Conservation (phyloP, 2,888 invertebrate genomes). For the Cephus spinipes region DNA sequence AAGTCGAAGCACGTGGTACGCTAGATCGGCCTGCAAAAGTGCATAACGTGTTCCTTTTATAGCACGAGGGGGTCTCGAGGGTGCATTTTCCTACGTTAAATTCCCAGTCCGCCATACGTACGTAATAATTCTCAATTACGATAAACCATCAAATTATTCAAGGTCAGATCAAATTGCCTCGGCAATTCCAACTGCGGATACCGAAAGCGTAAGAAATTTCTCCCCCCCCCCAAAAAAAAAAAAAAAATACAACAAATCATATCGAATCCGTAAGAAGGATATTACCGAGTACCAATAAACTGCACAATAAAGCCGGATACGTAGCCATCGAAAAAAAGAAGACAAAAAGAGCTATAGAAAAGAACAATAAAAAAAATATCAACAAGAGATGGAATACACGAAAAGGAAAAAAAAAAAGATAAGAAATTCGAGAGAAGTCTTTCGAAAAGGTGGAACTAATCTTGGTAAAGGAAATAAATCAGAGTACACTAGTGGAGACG, state of each 20-base stretch:
- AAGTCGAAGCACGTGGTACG: constrained; percentile 31
- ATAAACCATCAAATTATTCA: background rate
- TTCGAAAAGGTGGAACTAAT: background rate
- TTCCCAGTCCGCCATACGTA: background rate
- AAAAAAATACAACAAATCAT: background rate
- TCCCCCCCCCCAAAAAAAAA: too few species aligned
- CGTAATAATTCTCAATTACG: background rate
- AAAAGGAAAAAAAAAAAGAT: background rate
- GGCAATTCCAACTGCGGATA: background rate
- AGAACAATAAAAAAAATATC: constrained; percentile 21
- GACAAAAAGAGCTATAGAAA: too few species aligned
- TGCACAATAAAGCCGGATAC: too few species aligned
- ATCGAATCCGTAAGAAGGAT: constrained; percentile 13
- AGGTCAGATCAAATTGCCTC: background rate
- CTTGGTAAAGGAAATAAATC: background rate
- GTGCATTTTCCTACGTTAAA: background rate
- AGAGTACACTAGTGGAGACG: background rate
- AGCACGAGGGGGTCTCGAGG: background rate
- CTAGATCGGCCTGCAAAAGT: constrained; percentile 27
- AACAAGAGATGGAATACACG: constrained; percentile 9
- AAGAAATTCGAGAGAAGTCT: background rate
- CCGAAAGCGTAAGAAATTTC: background rate
- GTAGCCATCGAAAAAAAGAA: too few species aligned
- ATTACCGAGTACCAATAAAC: background rate
- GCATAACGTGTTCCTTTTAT: background rate